Conservation (phyloP, 2,888 invertebrate genomes). For the Drosophila melanosoma region DNA sequence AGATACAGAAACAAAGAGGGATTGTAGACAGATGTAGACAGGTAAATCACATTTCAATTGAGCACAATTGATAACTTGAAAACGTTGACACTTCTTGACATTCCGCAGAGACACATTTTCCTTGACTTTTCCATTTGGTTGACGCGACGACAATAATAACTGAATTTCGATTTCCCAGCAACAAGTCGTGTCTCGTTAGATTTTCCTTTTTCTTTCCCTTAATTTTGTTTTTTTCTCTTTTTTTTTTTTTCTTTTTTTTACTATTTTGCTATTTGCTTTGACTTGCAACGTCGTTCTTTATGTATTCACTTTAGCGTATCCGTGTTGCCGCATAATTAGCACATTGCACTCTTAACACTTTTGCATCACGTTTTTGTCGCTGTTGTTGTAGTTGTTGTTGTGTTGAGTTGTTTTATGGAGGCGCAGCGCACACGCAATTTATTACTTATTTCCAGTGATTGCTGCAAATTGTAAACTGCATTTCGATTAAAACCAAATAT, state of each 20-base stretch:
- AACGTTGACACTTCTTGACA: constrained; percentile 31
- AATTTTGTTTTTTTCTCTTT: not conserved
- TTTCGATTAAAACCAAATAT: constrained; percentile 52
- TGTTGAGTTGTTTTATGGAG: constrained; percentile 6
- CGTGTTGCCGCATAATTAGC: constrained; percentile 74
- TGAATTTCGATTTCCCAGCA: constrained; percentile 36
- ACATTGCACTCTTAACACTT: constrained; percentile 69
- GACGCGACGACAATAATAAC: constrained; percentile 35
- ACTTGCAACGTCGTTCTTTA: constrained; percentile 8
- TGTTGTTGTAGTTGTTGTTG: constrained; percentile 5
- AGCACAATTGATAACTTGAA: constrained; percentile 36
- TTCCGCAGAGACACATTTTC: constrained; percentile 27
- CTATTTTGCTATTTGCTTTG: constrained; percentile 18
- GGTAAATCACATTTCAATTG: constrained; percentile 39
- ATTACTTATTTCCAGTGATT: constrained; percentile 53
- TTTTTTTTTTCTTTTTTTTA: not conserved
- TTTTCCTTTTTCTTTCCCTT: constrained; percentile 35
- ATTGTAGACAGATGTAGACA: constrained; percentile 4
- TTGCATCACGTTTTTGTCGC: constrained; percentile 16
- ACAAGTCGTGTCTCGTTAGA: constrained; percentile 45
- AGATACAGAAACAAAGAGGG: not conserved
- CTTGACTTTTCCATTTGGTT: constrained; percentile 28
- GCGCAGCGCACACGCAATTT: constrained; percentile 46
- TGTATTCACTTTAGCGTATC: constrained; percentile 50
- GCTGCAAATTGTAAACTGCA: constrained; percentile 28